These are phyloP conservation scores for Parochlus steinenii DNA, from an alignment of 2,888 invertebrate species.

Conservation along the genomic window DNA sequence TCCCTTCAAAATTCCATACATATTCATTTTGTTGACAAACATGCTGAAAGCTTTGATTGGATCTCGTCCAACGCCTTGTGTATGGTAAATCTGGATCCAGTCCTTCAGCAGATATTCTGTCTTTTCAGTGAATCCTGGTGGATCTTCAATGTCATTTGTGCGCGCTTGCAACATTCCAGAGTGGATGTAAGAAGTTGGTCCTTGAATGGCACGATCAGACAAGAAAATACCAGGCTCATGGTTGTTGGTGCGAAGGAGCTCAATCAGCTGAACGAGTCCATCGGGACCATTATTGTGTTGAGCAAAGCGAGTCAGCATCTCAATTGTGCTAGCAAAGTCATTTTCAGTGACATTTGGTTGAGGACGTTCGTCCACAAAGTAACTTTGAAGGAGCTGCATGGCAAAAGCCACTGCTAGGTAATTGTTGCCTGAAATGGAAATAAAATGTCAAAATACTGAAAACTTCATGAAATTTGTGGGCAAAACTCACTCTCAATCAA, in stretches of 20 bases:
- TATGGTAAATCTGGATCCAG: slow-evolving; percentile 86
- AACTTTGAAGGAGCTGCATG: slow-evolving; percentile 78
- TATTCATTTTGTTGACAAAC: slow-evolving; percentile 94
- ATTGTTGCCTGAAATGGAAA: no score
- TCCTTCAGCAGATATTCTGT: slow-evolving; percentile 87
- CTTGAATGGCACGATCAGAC: slow-evolving; percentile 60
- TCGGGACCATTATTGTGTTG: slow-evolving; percentile 66
- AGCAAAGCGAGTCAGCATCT: slow-evolving; percentile 61
- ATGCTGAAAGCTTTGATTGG: slow-evolving; percentile 80
- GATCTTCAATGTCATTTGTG: slow-evolving; percentile 81
- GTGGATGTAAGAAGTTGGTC: slow-evolving; percentile 79
- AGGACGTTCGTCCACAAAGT: slow-evolving; percentile 69
- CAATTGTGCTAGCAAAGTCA: slow-evolving; percentile 77
- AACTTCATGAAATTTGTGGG: no score
- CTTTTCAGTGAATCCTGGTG: slow-evolving; percentile 85
- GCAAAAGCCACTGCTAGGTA: slow-evolving; percentile 72
- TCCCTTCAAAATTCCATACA: slow-evolving; percentile 88
- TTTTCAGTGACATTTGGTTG: slow-evolving; percentile 61
- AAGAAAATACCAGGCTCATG: slow-evolving; percentile 55
- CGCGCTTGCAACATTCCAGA: slow-evolving; percentile 75
- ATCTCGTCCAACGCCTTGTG: slow-evolving; percentile 59
- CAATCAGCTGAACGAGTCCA: slow-evolving; percentile 64
- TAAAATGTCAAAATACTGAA: no score
- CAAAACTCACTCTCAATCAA: slow-evolving; percentile 77
- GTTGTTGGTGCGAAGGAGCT: slow-evolving; percentile 53